A percentile compares a stretch with the other conserved stretches of the same genome.
Conservation (phyloP, 1,140 invertebrate species). For the Neodiprion pinetum region DNA sequence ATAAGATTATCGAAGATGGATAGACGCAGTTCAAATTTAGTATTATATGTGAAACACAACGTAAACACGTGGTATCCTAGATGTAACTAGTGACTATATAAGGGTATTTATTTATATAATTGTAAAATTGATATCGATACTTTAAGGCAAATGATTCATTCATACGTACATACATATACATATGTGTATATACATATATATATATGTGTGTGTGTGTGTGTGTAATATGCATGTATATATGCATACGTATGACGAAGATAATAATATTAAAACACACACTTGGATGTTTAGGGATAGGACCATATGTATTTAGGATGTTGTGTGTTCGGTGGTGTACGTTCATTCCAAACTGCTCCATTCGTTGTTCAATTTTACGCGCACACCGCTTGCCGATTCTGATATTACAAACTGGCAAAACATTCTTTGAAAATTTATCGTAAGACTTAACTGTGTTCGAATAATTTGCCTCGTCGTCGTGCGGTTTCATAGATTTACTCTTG, state of each 20-base stretch:
- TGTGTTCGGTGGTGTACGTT: slow-evolving; percentile 47
- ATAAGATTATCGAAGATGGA: slow-evolving; percentile 26
- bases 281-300: slow-evolving; percentile 26
- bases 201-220: slow-evolving; percentile 12
- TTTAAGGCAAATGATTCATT: slow-evolving; percentile 7
- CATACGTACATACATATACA: slow-evolving; percentile 15
- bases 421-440: background rate
- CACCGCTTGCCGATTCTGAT: background rate
- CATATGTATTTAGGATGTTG: slow-evolving; percentile 42
- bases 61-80: slow-evolving; percentile 31
- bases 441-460: too few species aligned
- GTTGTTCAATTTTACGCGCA: background rate
- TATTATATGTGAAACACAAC: slow-evolving; percentile 36
- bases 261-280: slow-evolving; percentile 19
- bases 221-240: slow-evolving; percentile 26
- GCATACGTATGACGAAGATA: slow-evolving; percentile 16
- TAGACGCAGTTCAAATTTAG: slow-evolving; percentile 42
- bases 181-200: slow-evolving; percentile 27
- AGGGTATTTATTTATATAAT: slow-evolving; percentile 42
- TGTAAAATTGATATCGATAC: slow-evolving; percentile 22
- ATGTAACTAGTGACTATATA: slow-evolving; percentile 37
- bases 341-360: slow-evolving; percentile 44
- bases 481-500: too few species aligned
- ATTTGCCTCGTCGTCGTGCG: too few species aligned
- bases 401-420: background rate